Evolutionary conservation across 1,140 invertebrate species (phyloP).

Genomic region (Forficula auricularia): DNA sequence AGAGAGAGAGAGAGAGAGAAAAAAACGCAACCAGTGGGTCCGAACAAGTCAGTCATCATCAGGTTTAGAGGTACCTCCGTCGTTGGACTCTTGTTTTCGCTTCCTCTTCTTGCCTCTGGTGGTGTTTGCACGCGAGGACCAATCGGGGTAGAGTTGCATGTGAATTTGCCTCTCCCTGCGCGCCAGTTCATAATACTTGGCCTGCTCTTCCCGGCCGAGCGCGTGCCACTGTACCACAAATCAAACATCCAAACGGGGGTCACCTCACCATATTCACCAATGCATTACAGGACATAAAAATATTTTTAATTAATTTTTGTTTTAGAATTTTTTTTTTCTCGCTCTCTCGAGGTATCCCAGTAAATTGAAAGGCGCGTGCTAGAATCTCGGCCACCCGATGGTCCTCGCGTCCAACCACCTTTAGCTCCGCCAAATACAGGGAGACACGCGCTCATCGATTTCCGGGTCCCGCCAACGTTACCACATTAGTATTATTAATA

Average conservation of each 20-base stretch:
- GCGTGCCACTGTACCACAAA: conserved; percentile 79
- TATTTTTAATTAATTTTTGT: too few relatives aligned
- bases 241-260: conserved; percentile 18
- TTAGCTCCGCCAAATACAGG: too few relatives aligned
- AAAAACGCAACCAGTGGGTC: conserved; percentile 11
- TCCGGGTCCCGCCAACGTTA: too few relatives aligned
- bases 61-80: conserved; percentile 56
- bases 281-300: not conserved
- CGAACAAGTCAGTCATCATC: conserved; percentile 3
- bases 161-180: conserved; percentile 93
- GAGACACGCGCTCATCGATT: too few relatives aligned
- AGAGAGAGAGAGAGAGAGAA: conserved; percentile 13
- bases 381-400: too few relatives aligned
- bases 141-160: conserved; percentile 97
- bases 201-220: conserved; percentile 93
- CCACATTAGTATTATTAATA: too few relatives aligned
- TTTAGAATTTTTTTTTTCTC: too few relatives aligned
- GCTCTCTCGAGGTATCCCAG: too few relatives aligned
- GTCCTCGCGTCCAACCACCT: too few relatives aligned
- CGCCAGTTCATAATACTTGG: conserved; percentile 99
- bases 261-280: too few relatives aligned
- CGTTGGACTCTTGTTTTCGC: conserved; percentile 93
- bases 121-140: conserved; percentile 95
- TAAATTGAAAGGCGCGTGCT: too few relatives aligned
- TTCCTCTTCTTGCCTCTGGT: conserved; percentile 98